These are phyloP conservation scores for Matsumyia berberina DNA, from an alignment of 2,888 invertebrate species.

Conservation along the genomic window DNA sequence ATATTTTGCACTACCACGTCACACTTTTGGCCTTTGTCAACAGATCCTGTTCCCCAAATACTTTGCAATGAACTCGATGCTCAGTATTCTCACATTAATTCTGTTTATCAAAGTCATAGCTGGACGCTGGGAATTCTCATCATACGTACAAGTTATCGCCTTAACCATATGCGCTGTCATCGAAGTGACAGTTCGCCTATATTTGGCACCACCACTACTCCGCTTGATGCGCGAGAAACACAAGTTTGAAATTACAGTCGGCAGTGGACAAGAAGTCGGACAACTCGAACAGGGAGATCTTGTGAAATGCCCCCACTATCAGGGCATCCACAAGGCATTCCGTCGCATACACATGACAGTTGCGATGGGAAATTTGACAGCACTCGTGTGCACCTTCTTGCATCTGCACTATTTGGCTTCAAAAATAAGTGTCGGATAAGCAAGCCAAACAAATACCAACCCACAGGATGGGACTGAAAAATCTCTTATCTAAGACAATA, in stretches of 20 bases:
- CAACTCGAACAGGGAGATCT: slow-evolving; percentile 89
- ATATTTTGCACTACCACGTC: slow-evolving; percentile 93
- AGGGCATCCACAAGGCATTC: slow-evolving; percentile 90
- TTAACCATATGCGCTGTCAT: slow-evolving; percentile 85
- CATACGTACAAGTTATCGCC: slow-evolving; percentile 85
- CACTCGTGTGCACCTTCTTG: slow-evolving; percentile 88
- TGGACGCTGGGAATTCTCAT: slow-evolving; percentile 86
- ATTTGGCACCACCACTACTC: slow-evolving; percentile 90
- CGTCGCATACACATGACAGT: slow-evolving; percentile 91
- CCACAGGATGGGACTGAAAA: slow-evolving; percentile 21
- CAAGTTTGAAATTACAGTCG: slow-evolving; percentile 90
- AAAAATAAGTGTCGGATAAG: slow-evolving; percentile 82
- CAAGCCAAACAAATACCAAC: not conserved
- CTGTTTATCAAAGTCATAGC: slow-evolving; percentile 86
- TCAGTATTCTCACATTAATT: slow-evolving; percentile 90
- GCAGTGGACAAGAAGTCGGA: slow-evolving; percentile 92
- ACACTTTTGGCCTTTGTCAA: slow-evolving; percentile 94
- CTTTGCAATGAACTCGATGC: slow-evolving; percentile 90
- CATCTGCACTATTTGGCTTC: slow-evolving; percentile 88
- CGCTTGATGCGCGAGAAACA: slow-evolving; percentile 90
- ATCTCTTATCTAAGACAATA: slow-evolving; percentile 17
- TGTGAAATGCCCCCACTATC: slow-evolving; percentile 91
- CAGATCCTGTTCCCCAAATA: slow-evolving; percentile 94
- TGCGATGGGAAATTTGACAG: slow-evolving; percentile 91
- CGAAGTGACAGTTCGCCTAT: slow-evolving; percentile 91